Percentiles rank a stretch among this genome's conserved stretches.
phyloP scores from a whole-genome alignment of 2,113 vertebrate genomes.

The Lophius piscatorius region DNA sequence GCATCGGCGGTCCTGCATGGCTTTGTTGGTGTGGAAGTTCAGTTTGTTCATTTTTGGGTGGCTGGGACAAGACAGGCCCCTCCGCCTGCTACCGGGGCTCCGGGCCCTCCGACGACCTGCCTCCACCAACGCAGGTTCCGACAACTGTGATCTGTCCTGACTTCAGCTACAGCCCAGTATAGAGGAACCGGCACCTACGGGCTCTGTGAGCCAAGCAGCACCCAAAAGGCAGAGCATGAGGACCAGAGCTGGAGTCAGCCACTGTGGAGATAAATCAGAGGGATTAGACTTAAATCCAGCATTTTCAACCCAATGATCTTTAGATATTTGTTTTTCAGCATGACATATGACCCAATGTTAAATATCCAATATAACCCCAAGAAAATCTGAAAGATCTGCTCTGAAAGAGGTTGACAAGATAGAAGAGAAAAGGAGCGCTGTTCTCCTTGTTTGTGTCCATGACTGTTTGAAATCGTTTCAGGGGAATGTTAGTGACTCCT shows the following conservation, averaged over 20 bases:
- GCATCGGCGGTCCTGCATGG: conserved; percentile 99
- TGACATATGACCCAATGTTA: too few species aligned
- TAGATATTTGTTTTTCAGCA: too few species aligned
- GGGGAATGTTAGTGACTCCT: conserved; percentile 48
- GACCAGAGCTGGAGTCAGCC: conserved; percentile 21
- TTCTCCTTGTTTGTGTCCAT: conserved; percentile 21
- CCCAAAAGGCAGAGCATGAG: conserved; percentile 54
- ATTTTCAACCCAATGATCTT: too few species aligned
- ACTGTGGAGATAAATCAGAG: conserved; percentile 58
- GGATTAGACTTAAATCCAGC: not conserved
- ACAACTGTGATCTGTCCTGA: conserved; percentile 2
- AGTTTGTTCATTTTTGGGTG: conserved; percentile 94
- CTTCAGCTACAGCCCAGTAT: conserved; percentile 60
- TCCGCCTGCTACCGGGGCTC: conserved; percentile 68
- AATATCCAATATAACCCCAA: not conserved
- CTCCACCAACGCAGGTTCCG: conserved; percentile 40
- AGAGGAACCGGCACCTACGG: conserved; percentile 20
- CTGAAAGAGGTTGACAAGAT: not conserved
- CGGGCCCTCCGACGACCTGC: conserved; percentile 64
- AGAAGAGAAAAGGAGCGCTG: not conserved
- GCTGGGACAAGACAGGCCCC: conserved; percentile 65
- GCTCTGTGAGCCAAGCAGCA: conserved; percentile 55
- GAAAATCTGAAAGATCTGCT: too few species aligned
- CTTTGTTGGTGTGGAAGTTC: conserved; percentile 96
- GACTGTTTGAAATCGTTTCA: conserved; percentile 44